Evolutionary conservation across 2,888 invertebrate genomes (phyloP).

Genomic region (Spilarctia lutea): DNA sequence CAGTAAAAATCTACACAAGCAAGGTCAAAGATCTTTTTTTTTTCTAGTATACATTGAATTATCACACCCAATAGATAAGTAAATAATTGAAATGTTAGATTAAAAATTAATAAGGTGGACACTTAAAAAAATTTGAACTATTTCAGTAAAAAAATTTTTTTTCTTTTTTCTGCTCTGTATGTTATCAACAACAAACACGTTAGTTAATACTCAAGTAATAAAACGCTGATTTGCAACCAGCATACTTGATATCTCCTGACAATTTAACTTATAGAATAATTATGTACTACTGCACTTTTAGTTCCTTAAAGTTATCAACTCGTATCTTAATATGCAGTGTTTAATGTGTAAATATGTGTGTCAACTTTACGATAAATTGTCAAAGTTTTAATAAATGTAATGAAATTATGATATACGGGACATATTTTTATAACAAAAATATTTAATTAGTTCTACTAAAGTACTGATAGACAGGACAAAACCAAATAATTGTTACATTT

Average conservation of each 20-base stretch:
- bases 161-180: neutral
- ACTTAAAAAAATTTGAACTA: neutral
- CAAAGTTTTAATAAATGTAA: neutral
- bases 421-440: slow-evolving; percentile 15
- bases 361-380: neutral
- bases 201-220: neutral
- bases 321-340: neutral
- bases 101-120: neutral
- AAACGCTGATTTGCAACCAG: neutral
- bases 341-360: slow-evolving; percentile 13
- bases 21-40: neutral
- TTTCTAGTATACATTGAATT: neutral
- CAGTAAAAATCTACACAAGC: neutral
- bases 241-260: neutral
- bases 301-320: neutral
- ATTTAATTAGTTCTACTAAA: slow-evolving; percentile 5
- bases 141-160: neutral
- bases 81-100: neutral
- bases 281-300: neutral
- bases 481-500: slow-evolving; percentile 18
- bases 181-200: neutral
- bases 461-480: slow-evolving; percentile 15
- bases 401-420: slow-evolving; percentile 6
- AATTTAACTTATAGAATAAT: neutral
- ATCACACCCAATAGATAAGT: neutral